Conservation (phyloP, 2,113 vertebrate genomes). For the Spilogale gracilis region DNA sequence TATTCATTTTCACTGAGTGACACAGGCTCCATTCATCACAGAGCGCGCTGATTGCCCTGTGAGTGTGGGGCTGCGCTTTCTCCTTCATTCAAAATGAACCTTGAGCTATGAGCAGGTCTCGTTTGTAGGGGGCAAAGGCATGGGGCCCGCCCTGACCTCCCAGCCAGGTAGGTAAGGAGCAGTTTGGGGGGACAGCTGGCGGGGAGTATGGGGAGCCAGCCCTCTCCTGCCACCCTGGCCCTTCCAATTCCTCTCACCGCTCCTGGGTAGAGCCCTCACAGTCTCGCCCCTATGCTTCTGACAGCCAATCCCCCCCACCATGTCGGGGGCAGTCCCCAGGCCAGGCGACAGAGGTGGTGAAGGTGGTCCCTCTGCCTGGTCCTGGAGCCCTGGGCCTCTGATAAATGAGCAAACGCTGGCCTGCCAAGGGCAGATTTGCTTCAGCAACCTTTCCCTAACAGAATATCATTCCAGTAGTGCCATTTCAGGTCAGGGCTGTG, state of each 20-base stretch:
- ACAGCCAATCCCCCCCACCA: background rate
- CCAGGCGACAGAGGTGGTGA: background rate
- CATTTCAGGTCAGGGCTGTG: conserved; percentile 31
- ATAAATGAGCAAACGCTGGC: background rate
- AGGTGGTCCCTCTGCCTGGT: background rate
- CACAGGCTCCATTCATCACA: conserved; percentile 90
- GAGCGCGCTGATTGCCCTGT: conserved; percentile 85
- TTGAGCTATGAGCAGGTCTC: conserved; percentile 71
- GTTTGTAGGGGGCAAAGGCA: background rate
- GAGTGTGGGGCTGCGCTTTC: conserved; percentile 69
- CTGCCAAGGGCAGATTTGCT: background rate
- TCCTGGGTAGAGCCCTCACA: background rate
- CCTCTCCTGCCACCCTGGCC: background rate
- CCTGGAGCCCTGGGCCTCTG: background rate
- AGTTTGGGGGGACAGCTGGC: background rate
- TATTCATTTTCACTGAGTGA: conserved; percentile 93
- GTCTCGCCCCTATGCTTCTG: background rate
- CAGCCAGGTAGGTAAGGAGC: background rate
- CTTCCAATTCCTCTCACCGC: background rate
- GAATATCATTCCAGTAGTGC: background rate
- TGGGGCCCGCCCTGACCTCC: background rate
- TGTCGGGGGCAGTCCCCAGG: background rate
- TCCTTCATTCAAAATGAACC: conserved; percentile 85
- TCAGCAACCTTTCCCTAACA: background rate
- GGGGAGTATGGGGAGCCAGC: no score